Evolutionary conservation across 2,113 vertebrate genomes (phyloP), one percentile per base, ranked within the genome.

Genomic region (Cyprinus carpio): DNA sequence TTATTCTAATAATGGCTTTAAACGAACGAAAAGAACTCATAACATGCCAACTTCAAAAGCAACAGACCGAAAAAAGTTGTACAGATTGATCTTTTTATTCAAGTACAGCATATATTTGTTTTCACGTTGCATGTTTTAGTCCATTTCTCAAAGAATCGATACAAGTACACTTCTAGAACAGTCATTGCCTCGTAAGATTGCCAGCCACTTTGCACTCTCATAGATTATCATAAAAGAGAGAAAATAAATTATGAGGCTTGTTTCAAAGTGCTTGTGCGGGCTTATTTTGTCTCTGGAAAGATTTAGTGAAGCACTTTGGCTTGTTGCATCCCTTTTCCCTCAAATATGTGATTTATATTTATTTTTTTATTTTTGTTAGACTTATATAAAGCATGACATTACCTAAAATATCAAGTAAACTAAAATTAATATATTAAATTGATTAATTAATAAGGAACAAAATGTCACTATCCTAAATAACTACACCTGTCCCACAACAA

Each of bases 251-350:
- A 84, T 43, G 76, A 87, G 74, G 54, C 56, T 77, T 81, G 71
- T 88, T 89, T 92, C 92, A 95, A 95, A 95, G 95, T 95, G 95
- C 94, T 93, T 94, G 94, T 91, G 90, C 89, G 58, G 80, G 80
- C 31, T 92, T 92, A 90, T 91, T 29, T 56, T 16, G 23, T 88
- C 23, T 37, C 89, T 86, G 71, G 72, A 79, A 87, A 87, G 75
- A 58, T 83, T 87, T 86, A 84, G 86, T 69, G 84, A 90, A 88
- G 88, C 75, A 82, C 86, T 72, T 91, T 49, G 27, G 79, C 84
- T 85, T 78, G 23, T 87, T 89, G 69, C 82, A 65, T 85, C 80
- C 58, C 54, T 34, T 86, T 77, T 51, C 56, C 40, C 54, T 78
- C 74, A 56, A 56, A 86, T 82, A 81, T 87, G 31, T 84, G 54